A percentile compares a stretch with the other conserved stretches of the same genome.
Evolutionary conservation across 37 sponge, comb jelly and placozoan genomes (phyloP).

Genomic region (Petrosia ficiformis): DNA sequence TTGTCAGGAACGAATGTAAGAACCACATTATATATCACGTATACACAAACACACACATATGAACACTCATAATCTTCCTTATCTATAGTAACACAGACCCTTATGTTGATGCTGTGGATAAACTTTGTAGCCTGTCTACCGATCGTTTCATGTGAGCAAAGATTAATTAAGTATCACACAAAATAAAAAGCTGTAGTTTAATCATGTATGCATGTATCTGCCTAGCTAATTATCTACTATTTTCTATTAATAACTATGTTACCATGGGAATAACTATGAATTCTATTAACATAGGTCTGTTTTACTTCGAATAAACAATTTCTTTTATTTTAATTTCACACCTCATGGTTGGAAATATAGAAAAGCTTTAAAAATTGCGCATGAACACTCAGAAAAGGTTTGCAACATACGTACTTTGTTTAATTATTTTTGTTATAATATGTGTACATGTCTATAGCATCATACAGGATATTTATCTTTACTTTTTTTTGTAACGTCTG

Average conservation of each 20-base stretch:
- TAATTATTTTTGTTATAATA: background rate
- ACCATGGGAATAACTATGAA: no score
- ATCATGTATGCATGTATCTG: no score
- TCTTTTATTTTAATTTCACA: background rate
- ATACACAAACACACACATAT: background rate
- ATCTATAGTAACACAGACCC: constrained; percentile 1
- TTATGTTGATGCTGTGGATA: constrained; percentile 47
- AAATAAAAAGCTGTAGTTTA: background rate
- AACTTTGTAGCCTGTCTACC: constrained; percentile 7
- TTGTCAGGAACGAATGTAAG: constrained; percentile 49
- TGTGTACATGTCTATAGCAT: no score
- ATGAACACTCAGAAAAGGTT: background rate
- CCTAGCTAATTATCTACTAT: no score
- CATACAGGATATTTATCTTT: no score
- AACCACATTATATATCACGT: background rate
- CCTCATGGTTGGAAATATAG: background rate
- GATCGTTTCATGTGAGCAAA: constrained; percentile 27
- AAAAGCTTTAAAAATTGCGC: background rate
- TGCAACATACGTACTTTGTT: background rate
- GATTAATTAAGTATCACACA: background rate
- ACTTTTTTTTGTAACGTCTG: no score
- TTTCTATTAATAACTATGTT: no score
- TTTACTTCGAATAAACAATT: background rate
- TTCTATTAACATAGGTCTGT: no score
- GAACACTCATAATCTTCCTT: background rate